A percentile compares a stretch with the other conserved stretches of the same genome.
Evolutionary conservation across 2,113 vertebrate species (phyloP).

Genomic region (Xiphophorus hellerii): DNA sequence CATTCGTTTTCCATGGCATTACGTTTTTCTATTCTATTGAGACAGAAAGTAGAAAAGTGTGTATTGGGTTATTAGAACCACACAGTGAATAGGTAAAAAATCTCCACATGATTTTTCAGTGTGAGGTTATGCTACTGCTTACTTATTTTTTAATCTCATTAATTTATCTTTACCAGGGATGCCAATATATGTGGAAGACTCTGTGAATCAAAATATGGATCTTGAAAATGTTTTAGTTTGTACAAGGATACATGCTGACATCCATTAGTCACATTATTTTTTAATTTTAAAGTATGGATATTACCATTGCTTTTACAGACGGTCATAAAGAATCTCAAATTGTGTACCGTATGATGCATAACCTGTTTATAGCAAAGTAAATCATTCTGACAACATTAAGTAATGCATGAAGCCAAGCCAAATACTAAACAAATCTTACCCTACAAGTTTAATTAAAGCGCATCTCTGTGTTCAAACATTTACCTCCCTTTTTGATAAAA

Average conservation of each 20-base stretch:
- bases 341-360: too few relatives aligned
- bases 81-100: neutral
- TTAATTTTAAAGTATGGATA: neutral
- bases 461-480: neutral
- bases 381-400: too few relatives aligned
- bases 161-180: neutral
- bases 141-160: neutral
- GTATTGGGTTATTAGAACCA: neutral
- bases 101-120: neutral
- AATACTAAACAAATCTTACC: neutral
- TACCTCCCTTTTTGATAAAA: neutral
- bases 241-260: neutral
- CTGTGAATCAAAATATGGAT: neutral
- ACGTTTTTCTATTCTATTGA: neutral
- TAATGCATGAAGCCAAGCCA: too few relatives aligned
- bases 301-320: neutral
- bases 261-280: conserved; percentile 4
- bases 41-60: neutral
- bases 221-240: neutral
- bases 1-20: neutral
- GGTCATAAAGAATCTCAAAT: neutral
- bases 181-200: neutral
- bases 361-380: too few relatives aligned
- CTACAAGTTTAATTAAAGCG: neutral
- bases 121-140: neutral